Conservation (phyloP, 2,797 vertebrate species). For the Mormyrops attenuatus region DNA sequence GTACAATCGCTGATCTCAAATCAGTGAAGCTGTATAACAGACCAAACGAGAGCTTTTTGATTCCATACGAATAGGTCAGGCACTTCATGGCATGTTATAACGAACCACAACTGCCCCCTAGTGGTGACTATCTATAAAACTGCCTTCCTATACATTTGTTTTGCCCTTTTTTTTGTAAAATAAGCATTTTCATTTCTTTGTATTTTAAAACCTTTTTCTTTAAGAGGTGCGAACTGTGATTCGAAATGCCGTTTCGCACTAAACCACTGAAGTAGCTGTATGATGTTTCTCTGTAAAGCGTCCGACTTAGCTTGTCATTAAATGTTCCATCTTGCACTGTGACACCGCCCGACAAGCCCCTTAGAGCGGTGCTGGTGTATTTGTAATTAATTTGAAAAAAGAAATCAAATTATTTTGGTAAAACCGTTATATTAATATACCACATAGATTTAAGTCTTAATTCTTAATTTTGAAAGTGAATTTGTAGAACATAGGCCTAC, state of each 20-base stretch:
- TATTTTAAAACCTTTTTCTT: not conserved
- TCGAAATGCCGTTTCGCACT: not conserved
- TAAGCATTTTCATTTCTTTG: not conserved
- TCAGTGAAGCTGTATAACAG: not conserved
- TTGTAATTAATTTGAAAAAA: not conserved
- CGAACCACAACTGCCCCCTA: constrained; percentile 54
- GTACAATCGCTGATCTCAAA: not conserved
- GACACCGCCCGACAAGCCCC: not conserved
- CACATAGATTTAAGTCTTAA: not conserved
- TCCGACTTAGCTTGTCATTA: not conserved
- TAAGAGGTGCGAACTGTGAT: not conserved
- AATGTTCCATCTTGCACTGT: not conserved
- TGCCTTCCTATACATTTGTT: constrained; percentile 11
- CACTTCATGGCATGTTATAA: constrained; percentile 27
- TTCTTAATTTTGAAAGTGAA: not conserved
- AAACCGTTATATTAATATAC: not conserved
- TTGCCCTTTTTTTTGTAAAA: not conserved
- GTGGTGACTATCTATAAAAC: constrained; percentile 43
- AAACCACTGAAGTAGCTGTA: not conserved
- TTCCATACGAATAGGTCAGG: not conserved
- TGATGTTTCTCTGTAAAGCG: not conserved
- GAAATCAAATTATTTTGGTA: not conserved
- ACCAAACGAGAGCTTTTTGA: not conserved
- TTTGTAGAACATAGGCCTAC: not conserved
- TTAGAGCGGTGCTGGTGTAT: not conserved